These are phyloP conservation scores for Acyrthosiphon pisum DNA, from an alignment of 1,140 invertebrate species.

Conservation along the genomic window DNA sequence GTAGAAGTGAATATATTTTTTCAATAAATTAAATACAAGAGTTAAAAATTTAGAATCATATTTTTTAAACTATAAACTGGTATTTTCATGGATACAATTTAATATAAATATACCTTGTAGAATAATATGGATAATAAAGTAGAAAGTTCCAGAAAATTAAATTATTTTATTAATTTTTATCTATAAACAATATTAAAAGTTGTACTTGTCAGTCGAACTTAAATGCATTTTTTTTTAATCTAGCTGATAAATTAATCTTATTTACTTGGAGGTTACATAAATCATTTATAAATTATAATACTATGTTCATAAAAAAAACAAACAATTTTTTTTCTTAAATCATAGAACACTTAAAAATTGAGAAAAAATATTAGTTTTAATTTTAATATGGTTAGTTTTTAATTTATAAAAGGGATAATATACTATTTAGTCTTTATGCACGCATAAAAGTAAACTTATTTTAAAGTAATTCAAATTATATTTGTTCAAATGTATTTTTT, in stretches of 20 bases:
- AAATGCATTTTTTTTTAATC: not conserved
- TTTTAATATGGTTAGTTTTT: not conserved
- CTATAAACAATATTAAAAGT: constrained; percentile 1
- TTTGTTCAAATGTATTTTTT: not conserved
- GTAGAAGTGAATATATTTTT: not conserved
- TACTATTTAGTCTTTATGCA: not conserved
- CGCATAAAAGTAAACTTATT: not conserved
- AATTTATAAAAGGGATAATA: not conserved
- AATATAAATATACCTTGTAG: not conserved
- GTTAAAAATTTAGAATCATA: not conserved
- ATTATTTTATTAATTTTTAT: not conserved
- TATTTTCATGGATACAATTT: not conserved
- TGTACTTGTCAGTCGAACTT: not conserved
- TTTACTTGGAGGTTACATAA: not conserved
- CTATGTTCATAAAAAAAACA: not conserved
- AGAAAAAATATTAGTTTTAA: constrained; percentile 26
- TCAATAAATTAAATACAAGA: not conserved
- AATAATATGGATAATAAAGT: not conserved
- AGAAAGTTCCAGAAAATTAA: not conserved
- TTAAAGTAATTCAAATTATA: not conserved
- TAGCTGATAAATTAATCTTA: not conserved
- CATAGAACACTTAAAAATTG: not conserved
- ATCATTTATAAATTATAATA: not conserved
- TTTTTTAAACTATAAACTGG: not conserved
- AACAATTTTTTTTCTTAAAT: not conserved